Percentiles rank a stretch among this genome's conserved stretches.
phyloP scores from a whole-genome alignment of 2,888 invertebrate genomes.

The Venusia cambrica region DNA sequence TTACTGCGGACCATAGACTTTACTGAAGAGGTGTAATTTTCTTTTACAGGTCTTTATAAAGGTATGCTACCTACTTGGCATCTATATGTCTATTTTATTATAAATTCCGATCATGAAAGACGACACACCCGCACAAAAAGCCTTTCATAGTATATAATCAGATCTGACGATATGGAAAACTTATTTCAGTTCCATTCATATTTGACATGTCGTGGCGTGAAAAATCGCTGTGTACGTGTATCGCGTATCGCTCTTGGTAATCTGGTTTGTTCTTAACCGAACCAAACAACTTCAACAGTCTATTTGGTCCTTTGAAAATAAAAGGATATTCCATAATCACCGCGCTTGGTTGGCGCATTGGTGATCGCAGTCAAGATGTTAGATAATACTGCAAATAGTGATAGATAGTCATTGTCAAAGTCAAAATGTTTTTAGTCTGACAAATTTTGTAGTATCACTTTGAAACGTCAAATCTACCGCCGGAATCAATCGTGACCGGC shows the following conservation, averaged over 20 bases:
- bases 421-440: no score
- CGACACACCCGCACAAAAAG: conserved; percentile 20
- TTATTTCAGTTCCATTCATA: conserved; percentile 58
- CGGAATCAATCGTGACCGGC: no score
- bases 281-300: not conserved
- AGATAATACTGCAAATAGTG: no score
- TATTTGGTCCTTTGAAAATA: conserved; percentile 4
- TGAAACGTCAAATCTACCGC: no score
- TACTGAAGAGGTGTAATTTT: no score
- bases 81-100: conserved; percentile 18
- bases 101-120: conserved; percentile 20
- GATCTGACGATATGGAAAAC: conserved; percentile 55
- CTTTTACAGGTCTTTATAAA: no score
- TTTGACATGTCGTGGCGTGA: conserved; percentile 51
- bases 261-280: conserved; percentile 35
- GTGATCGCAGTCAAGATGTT: no score
- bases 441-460: no score
- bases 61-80: conserved; percentile 1
- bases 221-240: conserved; percentile 51
- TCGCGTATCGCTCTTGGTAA: conserved; percentile 62
- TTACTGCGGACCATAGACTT: no score
- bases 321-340: no score
- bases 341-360: no score
- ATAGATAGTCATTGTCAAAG: no score
- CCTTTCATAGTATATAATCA: conserved; percentile 41